A percentile compares a stretch with the other conserved stretches of the same genome.
These are phyloP conservation scores for Euplexia lucipara DNA, from an alignment of 2,888 invertebrate species.

Conservation along the genomic window DNA sequence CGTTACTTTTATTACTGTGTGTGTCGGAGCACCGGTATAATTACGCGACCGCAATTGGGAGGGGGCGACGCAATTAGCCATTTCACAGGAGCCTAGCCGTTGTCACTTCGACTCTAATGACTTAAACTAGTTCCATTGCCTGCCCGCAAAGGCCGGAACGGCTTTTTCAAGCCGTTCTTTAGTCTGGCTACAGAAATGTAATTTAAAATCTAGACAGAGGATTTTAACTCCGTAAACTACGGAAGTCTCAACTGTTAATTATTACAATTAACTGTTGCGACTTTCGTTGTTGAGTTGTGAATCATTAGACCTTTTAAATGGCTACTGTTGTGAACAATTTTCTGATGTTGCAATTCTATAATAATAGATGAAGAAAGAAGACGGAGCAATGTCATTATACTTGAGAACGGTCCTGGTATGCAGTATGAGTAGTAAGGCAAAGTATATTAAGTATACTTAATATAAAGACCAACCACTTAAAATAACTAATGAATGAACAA, in stretches of 20 bases:
- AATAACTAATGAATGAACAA: too few relatives aligned
- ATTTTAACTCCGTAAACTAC: constrained; percentile 46
- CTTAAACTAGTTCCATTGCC: constrained; percentile 63
- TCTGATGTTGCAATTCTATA: not conserved
- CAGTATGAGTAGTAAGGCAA: too few relatives aligned
- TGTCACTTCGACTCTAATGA: constrained; percentile 73
- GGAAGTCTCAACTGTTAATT: constrained; percentile 42
- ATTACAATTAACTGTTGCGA: constrained; percentile 35
- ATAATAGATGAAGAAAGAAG: not conserved
- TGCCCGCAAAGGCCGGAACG: constrained; percentile 59
- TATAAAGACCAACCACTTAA: too few relatives aligned
- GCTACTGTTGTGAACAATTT: constrained; percentile 13
- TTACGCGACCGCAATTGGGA: constrained; percentile 73
- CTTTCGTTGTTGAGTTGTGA: constrained; percentile 34
- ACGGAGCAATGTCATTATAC: not conserved
- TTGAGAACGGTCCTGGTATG: not conserved
- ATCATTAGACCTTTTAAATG: constrained; percentile 33
- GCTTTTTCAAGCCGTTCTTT: constrained; percentile 60
- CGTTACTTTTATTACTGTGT: constrained; percentile 69
- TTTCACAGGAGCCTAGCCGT: constrained; percentile 67
- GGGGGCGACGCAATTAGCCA: constrained; percentile 73
- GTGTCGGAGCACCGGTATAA: constrained; percentile 66
- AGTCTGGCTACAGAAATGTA: constrained; percentile 52
- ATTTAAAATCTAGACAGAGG: constrained; percentile 50
- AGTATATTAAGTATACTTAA: too few relatives aligned